Percentiles rank a stretch among this genome's conserved stretches.
Evolutionary conservation across 2,888 invertebrate genomes (phyloP).

Genomic region (Drosophila tripunctata): DNA sequence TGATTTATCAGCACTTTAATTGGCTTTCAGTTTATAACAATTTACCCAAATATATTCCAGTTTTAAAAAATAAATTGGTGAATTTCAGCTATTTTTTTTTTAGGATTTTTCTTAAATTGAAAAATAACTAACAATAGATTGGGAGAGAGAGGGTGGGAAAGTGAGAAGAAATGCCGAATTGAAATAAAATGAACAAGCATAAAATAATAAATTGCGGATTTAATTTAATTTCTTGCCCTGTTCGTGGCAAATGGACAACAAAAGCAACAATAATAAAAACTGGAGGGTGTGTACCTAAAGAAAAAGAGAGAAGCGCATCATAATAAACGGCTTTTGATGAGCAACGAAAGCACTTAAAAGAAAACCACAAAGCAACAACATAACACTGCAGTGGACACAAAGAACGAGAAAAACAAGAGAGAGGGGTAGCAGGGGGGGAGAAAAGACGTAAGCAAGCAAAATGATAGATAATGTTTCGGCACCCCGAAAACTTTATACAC

Average conservation of each 20-base stretch:
- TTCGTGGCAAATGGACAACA: slow-evolving; percentile 19
- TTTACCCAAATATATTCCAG: too few species aligned
- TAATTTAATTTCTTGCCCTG: slow-evolving; percentile 67
- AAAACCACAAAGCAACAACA: slow-evolving; percentile 40
- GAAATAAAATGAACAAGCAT: slow-evolving; percentile 53
- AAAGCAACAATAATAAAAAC: slow-evolving; percentile 3
- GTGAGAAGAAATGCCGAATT: slow-evolving; percentile 12
- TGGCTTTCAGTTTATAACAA: too few species aligned
- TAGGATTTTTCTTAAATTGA: neutral
- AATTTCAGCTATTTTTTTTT: too few species aligned
- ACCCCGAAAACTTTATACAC: neutral
- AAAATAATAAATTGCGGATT: slow-evolving; percentile 73
- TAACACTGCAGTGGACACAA: neutral
- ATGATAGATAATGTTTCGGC: neutral
- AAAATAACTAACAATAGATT: neutral
- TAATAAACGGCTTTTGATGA: slow-evolving; percentile 75
- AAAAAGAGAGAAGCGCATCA: slow-evolving; percentile 53
- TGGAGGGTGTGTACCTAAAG: neutral
- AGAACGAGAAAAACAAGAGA: neutral
- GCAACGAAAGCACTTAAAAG: slow-evolving; percentile 53
- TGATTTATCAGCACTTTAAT: too few species aligned
- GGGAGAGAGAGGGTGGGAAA: neutral
- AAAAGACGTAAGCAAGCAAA: neutral
- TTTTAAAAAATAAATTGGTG: too few species aligned
- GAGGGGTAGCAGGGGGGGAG: neutral